Evolutionary conservation across 30 jellyfish, hydroid and myxozoan species (phyloP).

Genomic region (Morbakka virulenta): DNA sequence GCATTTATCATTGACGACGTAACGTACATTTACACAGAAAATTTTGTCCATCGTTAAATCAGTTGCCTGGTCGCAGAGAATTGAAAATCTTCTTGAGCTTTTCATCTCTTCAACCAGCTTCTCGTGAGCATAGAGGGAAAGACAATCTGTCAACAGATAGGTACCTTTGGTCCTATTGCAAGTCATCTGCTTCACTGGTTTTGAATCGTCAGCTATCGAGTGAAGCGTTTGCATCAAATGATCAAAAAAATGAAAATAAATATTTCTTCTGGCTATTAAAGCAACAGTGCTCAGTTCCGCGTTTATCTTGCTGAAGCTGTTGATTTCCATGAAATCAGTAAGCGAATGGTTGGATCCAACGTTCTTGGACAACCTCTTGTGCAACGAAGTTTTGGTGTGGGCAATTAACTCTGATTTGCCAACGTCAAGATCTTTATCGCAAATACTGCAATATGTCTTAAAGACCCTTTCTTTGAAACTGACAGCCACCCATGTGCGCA

Average conservation of each 20-base stretch:
- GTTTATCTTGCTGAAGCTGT: neutral
- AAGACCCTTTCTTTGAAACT: neutral
- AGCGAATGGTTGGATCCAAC: neutral
- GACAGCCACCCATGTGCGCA: slow-evolving; percentile 3
- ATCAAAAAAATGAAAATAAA: neutral
- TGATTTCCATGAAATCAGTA: neutral
- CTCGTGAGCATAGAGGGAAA: neutral
- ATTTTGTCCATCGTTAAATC: too few relatives aligned
- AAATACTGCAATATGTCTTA: neutral
- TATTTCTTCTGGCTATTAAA: neutral
- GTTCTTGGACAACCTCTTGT: neutral
- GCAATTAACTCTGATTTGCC: neutral
- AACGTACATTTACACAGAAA: too few relatives aligned
- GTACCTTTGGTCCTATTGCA: slow-evolving; percentile 2
- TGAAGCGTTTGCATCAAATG: neutral
- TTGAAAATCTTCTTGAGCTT: too few relatives aligned
- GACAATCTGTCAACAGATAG: slow-evolving; percentile 5
- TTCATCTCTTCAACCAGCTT: too few relatives aligned
- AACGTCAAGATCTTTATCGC: neutral
- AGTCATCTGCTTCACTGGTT: neutral
- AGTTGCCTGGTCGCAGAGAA: too few relatives aligned
- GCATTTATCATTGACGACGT: too few relatives aligned
- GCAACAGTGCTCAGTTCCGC: slow-evolving; percentile 1
- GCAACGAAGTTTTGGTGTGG: neutral
- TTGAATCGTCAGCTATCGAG: neutral